Evolutionary conservation across 2,797 vertebrate genomes (phyloP).

Genomic region (Bovichtus variegatus): DNA sequence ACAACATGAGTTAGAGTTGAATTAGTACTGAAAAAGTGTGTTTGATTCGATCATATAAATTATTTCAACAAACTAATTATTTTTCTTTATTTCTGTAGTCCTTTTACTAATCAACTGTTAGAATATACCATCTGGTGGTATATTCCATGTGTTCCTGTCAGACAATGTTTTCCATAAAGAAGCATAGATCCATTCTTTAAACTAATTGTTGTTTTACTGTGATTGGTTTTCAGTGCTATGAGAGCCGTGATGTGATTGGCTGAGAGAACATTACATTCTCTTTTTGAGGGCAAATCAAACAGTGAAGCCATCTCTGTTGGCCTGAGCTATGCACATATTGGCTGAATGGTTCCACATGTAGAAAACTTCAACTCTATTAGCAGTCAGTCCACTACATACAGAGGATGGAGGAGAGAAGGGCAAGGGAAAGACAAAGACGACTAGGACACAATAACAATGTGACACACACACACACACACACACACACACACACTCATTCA

Average conservation of each 20-base stretch:
- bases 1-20: too few species aligned
- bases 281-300: conserved; percentile 7
- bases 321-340: not conserved
- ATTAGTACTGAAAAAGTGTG: too few species aligned
- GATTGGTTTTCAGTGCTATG: too few species aligned
- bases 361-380: conserved; percentile 64
- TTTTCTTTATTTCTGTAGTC: too few species aligned
- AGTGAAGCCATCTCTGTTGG: not conserved
- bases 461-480: conserved; percentile 12
- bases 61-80: not conserved
- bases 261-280: not conserved
- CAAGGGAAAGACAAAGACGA: not conserved
- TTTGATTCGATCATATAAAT: not conserved
- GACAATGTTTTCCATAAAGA: too few species aligned
- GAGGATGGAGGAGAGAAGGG: not conserved
- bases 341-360: conserved; percentile 42
- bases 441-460: not conserved
- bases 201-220: too few species aligned
- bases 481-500: conserved; percentile 9
- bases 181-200: too few species aligned
- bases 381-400: conserved; percentile 6
- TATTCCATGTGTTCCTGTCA: too few species aligned
- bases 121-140: too few species aligned
- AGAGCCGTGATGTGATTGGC: too few species aligned
- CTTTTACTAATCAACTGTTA: too few species aligned